A percentile compares a stretch with the other conserved stretches of the same genome.
Evolutionary conservation across 2,113 vertebrate species (phyloP).

Genomic region (Emydura subglobosa): DNA sequence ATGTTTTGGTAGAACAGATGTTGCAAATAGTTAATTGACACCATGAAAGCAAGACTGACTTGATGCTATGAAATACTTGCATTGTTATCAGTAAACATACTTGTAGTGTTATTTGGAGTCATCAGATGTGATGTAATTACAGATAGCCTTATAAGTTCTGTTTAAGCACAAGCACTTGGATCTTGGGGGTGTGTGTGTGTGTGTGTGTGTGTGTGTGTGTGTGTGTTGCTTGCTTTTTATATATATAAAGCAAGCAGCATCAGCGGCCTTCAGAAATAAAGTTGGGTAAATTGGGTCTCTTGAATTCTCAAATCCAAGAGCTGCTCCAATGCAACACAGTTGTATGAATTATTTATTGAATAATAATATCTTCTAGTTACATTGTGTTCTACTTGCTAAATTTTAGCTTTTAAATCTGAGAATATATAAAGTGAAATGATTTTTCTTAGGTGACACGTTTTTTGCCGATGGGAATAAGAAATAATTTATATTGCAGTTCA

Average conservation of each 20-base stretch:
- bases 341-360: neutral
- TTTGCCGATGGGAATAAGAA: neutral
- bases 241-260: neutral
- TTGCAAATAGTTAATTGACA: neutral
- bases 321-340: neutral
- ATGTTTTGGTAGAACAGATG: neutral
- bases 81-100: neutral
- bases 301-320: neutral
- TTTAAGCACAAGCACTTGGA: neutral
- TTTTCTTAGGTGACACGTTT: neutral
- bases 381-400: neutral
- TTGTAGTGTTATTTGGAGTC: neutral
- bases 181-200: rapidly evolving
- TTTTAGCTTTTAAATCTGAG: neutral
- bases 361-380: neutral
- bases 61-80: rapidly evolving
- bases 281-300: neutral
- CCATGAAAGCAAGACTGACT: neutral
- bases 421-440: neutral
- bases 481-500: neutral
- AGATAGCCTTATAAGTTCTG: neutral
- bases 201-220: neutral
- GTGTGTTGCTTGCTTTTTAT: no score
- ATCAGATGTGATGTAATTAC: neutral
- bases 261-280: neutral